Conservation (phyloP, 2,113 vertebrate species). For the Erythrolamprus reginae region DNA sequence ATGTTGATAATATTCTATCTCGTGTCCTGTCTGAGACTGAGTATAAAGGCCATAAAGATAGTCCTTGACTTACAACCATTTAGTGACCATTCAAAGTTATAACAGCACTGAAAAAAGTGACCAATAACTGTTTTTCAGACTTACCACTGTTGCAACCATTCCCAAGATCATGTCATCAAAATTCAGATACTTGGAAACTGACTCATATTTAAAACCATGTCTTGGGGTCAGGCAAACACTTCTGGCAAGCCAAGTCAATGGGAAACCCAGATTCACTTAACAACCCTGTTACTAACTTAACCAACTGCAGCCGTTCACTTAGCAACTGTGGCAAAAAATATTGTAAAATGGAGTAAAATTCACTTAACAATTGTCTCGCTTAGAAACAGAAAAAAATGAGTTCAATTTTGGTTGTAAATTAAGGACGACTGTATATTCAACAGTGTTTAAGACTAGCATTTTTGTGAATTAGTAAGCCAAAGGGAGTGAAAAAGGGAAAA, state of each 20-base stretch:
- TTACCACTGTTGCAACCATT: background rate
- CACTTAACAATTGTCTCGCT: background rate
- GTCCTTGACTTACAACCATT: background rate
- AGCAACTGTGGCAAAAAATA: background rate
- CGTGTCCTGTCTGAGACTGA: background rate
- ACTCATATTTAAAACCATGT: background rate
- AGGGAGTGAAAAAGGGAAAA: background rate
- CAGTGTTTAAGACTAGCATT: background rate
- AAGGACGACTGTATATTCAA: background rate
- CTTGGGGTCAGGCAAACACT: background rate
- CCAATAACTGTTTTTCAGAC: background rate
- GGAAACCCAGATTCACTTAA: background rate
- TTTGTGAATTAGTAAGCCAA: background rate
- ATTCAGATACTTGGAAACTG: background rate
- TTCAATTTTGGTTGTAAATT: background rate
- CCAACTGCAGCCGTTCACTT: background rate
- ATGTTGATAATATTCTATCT: background rate
- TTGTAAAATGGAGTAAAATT: background rate
- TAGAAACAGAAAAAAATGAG: background rate
- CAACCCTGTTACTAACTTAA: background rate
- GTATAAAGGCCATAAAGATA: background rate
- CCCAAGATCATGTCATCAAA: background rate
- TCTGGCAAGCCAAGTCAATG: background rate
- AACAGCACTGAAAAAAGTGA: background rate
- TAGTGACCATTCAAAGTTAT: background rate